Base-by-base conservation (phyloP, 1,140 invertebrate genomes). In the Pristionchus pacificus region DNA sequence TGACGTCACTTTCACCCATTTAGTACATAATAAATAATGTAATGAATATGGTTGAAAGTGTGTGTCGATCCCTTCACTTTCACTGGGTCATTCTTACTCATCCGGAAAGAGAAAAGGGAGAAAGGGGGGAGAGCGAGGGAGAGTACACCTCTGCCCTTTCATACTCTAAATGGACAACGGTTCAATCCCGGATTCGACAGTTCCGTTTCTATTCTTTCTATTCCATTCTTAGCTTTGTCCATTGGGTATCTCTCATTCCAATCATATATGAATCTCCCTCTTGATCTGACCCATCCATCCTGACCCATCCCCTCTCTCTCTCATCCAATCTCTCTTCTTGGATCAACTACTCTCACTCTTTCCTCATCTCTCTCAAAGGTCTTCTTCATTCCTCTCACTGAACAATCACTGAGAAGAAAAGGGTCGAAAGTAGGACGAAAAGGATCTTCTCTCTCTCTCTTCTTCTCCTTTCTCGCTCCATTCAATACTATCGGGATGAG, bases 301-400 rank as follows among this genome's bases (percentile, higher is more conserved):
- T 66, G 57, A 66, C 59, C 65, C 65, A 29, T 66, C 19, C 32
- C 28, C 59, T 66, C 38, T 66, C 57, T 66, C 65, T 66, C n/a
- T 60, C 59, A 60, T 28, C 28, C 59, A 25, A 10, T 15, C 49
- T 66, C 62, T 2, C n/a, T n/a, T n/a, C n/a, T n/a, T n/a, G n/a
- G n/a, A n/a, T n/a, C n/a, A n/a, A n/a, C n/a, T n/a, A n/a, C n/a
- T n/a, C n/a, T n/a, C n/a, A n/a, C n/a, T n/a, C n/a, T n/a, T n/a
- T n/a, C n/a, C n/a, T n/a, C n/a, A n/a, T n/a, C n/a, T n/a, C n/a
- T n/a, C n/a, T n/a, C n/a, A n/a, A n/a, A n/a, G n/a, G n/a, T n/a
- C n/a, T n/a, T n/a, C n/a, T n/a, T n/a, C n/a, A n/a, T n/a, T n/a
- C n/a, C n/a, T n/a, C n/a, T n/a, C n/a, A n/a, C n/a, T n/a, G n/a